Evolutionary conservation across 2,888 invertebrate genomes (phyloP), one percentile per base, ranked within the genome.

Genomic region (Nineta flava): DNA sequence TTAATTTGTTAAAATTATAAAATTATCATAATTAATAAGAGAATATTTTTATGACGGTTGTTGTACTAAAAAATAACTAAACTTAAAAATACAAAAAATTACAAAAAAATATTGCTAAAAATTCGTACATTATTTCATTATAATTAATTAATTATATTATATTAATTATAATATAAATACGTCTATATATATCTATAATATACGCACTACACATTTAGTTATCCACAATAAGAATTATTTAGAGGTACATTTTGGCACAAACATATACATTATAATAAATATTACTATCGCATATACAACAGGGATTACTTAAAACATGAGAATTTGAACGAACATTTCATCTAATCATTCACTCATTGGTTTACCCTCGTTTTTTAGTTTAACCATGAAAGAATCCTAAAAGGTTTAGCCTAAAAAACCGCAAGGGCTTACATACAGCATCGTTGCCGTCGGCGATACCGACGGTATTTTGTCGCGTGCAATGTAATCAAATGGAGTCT

Each of bases 161-260:
- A 17, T 44, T 44, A 44, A 13, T 44, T 12, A 21, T 19, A 16
- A n/a, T n/a, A 44, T 44, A n/a, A 44, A 44, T 26, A 26, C 7
- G 19, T 19, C 9, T 21, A 17, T 19, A 44, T 21, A n/a, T 44
- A 17, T 12, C 5, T 44, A n/a, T 44, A 16, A 44, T 21, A 13
- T 44, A 44, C 26, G 15, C 15, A 44, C 44, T 44, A 44, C 44
- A 44, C 44, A 44, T 44, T 44, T 44, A 44, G 26, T 21, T 44
- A 44, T 44, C 44, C 44, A 44, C 44, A 44, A 21, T 17, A 17
- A 44, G 44, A 44, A 47, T 35, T 32, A 46, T 21, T 21, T 15
- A 47, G 47, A 47, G 47, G 47, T 47, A 47, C 47, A 47, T 35
- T 47, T 47, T 47, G 47, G 47, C 47, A 47, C 47, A 47, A 34